Conservation (phyloP, 2,888 invertebrate species). For the Tuberolachnus salignus region DNA sequence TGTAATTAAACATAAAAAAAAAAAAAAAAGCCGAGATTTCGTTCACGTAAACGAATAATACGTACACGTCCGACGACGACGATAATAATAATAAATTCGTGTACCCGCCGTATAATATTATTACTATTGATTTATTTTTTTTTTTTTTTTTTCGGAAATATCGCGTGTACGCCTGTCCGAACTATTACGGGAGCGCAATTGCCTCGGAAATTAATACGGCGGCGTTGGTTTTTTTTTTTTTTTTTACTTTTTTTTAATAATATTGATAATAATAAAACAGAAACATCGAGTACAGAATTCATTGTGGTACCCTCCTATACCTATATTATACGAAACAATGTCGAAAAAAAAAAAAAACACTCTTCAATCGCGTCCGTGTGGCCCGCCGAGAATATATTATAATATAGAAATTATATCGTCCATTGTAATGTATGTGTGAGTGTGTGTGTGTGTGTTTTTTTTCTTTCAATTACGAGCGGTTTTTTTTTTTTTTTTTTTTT, state of each 20-base stretch:
- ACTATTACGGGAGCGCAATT: constrained; percentile 5
- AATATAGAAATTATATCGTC: constrained; percentile 52
- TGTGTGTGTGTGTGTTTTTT: constrained; percentile 11
- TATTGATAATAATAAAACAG: not conserved
- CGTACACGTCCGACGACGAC: too few species aligned
- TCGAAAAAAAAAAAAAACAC: too few species aligned
- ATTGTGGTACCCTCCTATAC: not conserved
- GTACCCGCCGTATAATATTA: constrained; percentile 5
- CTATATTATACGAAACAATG: constrained; percentile 33
- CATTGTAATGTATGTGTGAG: constrained; percentile 34
- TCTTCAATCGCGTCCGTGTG: constrained; percentile 6
- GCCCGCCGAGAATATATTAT: constrained; percentile 18
- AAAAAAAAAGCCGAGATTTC: constrained; percentile 29
- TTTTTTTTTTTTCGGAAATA: constrained; percentile 21
- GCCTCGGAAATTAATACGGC: constrained; percentile 23
- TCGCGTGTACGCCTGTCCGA: constrained; percentile 20
- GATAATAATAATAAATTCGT: not conserved
- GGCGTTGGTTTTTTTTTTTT: constrained; percentile 25
- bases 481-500: not conserved
- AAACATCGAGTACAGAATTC: not conserved
- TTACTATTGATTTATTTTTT: too few species aligned
- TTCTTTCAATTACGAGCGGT: constrained; percentile 38
- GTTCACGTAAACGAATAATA: not conserved
- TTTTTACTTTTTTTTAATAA: too few species aligned
- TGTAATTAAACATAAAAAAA: constrained; percentile 28